A percentile compares a stretch with the other conserved stretches of the same genome.
Conservation (phyloP, 1,140 invertebrate species). For the Drosophila yakuba region DNA sequence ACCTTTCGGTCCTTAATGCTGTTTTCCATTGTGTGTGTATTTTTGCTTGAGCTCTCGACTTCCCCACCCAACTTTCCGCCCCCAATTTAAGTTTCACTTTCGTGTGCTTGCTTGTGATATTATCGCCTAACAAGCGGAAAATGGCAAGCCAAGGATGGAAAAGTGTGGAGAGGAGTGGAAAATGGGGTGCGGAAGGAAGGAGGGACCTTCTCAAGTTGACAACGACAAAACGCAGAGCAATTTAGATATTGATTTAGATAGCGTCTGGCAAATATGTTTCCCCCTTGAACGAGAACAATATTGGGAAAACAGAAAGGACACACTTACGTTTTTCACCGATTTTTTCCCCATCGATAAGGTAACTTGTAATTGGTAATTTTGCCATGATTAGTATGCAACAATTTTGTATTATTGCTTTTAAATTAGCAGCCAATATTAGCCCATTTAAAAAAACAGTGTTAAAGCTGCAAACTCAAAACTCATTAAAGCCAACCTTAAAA, state of each 20-base stretch:
- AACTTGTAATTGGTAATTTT: slow-evolving; percentile 43
- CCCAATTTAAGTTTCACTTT: slow-evolving; percentile 29
- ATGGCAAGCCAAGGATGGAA: slow-evolving; percentile 40
- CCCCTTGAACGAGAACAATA: slow-evolving; percentile 1
- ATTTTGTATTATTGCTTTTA: no score
- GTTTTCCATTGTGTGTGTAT: slow-evolving; percentile 15
- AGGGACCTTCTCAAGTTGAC: slow-evolving; percentile 27
- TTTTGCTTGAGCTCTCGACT: background rate
- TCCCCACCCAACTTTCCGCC: background rate
- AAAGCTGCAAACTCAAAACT: background rate
- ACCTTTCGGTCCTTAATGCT: slow-evolving; percentile 9
- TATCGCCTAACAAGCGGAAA: slow-evolving; percentile 68
- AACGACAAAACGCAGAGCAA: slow-evolving; percentile 52
- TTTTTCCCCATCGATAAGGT: slow-evolving; percentile 8
- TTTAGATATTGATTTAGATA: slow-evolving; percentile 72
- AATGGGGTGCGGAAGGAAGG: no score
- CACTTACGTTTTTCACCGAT: background rate
- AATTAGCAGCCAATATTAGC: slow-evolving; percentile 1
- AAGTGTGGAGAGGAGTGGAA: slow-evolving; percentile 3
- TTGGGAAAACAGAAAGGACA: slow-evolving; percentile 1
- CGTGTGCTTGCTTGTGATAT: slow-evolving; percentile 44
- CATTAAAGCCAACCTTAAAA: slow-evolving; percentile 12
- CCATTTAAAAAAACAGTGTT: slow-evolving; percentile 5
- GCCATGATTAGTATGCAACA: slow-evolving; percentile 15
- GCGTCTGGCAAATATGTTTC: slow-evolving; percentile 45